Conservation (phyloP, 2,888 invertebrate genomes). For the Drosophila kuntzei region DNA sequence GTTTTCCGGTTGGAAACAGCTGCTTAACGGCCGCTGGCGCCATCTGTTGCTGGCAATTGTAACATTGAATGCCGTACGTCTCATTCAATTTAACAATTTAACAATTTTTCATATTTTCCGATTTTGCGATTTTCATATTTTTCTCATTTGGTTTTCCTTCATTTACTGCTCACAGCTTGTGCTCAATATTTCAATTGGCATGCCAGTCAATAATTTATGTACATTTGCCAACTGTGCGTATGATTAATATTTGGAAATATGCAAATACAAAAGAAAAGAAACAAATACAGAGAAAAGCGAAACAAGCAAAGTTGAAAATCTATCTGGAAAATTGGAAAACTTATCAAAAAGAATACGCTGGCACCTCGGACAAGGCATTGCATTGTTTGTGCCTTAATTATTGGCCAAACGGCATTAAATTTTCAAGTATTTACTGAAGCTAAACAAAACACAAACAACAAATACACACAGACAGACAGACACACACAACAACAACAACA, state of each 20-base stretch:
- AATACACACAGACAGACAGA: constrained; percentile 15
- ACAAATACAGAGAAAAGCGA: not conserved
- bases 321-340: constrained; percentile 16
- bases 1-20: constrained; percentile 29
- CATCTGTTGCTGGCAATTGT: constrained; percentile 49
- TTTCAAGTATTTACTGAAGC: constrained; percentile 78
- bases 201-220: constrained; percentile 46
- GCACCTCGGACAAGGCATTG: constrained; percentile 13
- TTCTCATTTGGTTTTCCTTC: constrained; percentile 2
- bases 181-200: constrained; percentile 33
- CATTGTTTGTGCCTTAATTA: constrained; percentile 73
- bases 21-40: constrained; percentile 39
- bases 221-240: constrained; percentile 66
- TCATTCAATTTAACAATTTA: constrained; percentile 1
- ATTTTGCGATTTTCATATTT: not conserved
- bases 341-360: constrained; percentile 20
- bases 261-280: constrained; percentile 8
- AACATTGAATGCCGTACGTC: too few species aligned
- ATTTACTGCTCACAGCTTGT: constrained; percentile 30
- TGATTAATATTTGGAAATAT: constrained; percentile 72
- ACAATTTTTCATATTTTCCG: constrained; percentile 8
- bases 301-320: not conserved
- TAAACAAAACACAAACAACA: constrained; percentile 73
- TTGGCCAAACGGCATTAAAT: constrained; percentile 78
- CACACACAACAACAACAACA: not conserved